Evolutionary conservation across 2,113 vertebrate species (phyloP).

Genomic region (Crotalus tigris): DNA sequence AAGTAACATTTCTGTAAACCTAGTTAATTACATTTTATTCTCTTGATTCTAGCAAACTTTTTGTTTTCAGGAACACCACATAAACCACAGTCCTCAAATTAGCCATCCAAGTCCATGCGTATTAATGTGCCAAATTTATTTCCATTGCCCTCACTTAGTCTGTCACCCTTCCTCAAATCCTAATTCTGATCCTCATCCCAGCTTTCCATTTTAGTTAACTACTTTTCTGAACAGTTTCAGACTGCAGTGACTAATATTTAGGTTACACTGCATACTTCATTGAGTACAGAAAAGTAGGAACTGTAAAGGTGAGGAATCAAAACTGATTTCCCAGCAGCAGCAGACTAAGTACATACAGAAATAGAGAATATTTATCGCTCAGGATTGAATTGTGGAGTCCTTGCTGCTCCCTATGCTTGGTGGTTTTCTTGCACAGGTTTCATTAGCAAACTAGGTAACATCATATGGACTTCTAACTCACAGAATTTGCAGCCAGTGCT

Average conservation of each 20-base stretch:
- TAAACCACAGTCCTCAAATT: not conserved
- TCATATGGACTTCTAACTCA: not conserved
- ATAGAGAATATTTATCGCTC: not conserved
- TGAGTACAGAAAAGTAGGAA: constrained; percentile 45
- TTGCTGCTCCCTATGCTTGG: not conserved
- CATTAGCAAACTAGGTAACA: not conserved
- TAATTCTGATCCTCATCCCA: constrained; percentile 25
- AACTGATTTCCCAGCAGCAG: not conserved
- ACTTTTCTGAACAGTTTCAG: constrained; percentile 54
- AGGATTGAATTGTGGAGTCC: not conserved
- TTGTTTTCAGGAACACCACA: not conserved
- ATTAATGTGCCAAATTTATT: not conserved
- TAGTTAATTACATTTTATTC: not conserved
- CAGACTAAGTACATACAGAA: not conserved
- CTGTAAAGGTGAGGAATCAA: constrained; percentile 10
- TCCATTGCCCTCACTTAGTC: not conserved
- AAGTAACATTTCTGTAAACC: not conserved
- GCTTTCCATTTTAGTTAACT: not conserved
- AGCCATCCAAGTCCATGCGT: not conserved
- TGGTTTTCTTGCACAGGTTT: not conserved
- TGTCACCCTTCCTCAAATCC: not conserved
- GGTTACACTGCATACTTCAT: constrained; percentile 71
- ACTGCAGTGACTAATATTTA: constrained; percentile 46
- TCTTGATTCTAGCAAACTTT: not conserved
- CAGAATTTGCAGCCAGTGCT: not conserved